phyloP scores from a whole-genome alignment of 2,888 invertebrate species.

The Zygogramma bicolorata region DNA sequence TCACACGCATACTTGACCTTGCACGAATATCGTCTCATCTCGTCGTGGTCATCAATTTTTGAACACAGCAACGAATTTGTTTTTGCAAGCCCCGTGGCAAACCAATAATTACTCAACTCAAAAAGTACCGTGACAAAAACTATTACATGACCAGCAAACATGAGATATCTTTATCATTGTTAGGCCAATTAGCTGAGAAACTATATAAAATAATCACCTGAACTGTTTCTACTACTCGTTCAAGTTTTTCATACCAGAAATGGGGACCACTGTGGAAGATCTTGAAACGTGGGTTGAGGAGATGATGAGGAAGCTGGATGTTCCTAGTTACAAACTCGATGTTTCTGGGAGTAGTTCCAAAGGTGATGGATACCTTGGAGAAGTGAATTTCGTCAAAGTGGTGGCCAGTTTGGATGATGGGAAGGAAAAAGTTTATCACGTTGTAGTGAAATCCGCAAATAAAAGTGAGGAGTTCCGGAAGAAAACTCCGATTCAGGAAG shows the following conservation, averaged over 20 bases:
- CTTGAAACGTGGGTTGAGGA: constrained; percentile 42
- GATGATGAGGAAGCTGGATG: constrained; percentile 44
- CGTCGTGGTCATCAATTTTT: no score
- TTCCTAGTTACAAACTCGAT: constrained; percentile 40
- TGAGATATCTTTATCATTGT: neutral
- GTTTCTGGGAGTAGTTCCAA: constrained; percentile 47
- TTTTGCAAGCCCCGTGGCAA: neutral
- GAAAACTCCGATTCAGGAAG: constrained; percentile 44
- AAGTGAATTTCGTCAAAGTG: constrained; percentile 51
- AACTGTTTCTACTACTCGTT: neutral
- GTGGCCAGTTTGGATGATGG: constrained; percentile 22
- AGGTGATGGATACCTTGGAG: constrained; percentile 54
- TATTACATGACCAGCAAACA: neutral
- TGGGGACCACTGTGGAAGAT: constrained; percentile 36
- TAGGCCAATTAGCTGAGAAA: neutral
- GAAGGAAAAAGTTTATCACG: constrained; percentile 39
- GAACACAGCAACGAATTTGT: no score
- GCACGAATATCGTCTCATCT: no score
- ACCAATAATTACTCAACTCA: neutral
- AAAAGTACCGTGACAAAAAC: neutral
- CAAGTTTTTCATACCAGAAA: constrained; percentile 11
- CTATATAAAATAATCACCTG: neutral
- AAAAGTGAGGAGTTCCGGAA: constrained; percentile 47
- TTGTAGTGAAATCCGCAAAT: constrained; percentile 54
- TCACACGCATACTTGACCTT: no score